Percentiles rank a stretch among this genome's conserved stretches.
Evolutionary conservation across 2,113 vertebrate genomes (phyloP).

Genomic region (Pterocles gutturalis): DNA sequence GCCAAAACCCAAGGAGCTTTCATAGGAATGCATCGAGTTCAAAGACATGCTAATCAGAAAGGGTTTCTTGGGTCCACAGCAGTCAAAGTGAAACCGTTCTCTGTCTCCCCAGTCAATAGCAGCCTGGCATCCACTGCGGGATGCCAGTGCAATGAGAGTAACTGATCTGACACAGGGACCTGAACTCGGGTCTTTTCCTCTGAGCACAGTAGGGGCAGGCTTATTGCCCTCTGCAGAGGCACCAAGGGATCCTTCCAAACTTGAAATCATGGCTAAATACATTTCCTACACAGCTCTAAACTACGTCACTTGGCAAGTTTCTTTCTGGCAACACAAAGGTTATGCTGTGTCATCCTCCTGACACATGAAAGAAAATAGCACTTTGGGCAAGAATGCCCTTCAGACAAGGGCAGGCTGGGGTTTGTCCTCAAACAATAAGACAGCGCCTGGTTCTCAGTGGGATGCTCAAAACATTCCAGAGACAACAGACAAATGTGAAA

Average conservation of each 20-base stretch:
- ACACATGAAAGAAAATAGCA: background rate
- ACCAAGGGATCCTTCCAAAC: background rate
- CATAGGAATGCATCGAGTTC: background rate
- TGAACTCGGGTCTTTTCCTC: accelerated
- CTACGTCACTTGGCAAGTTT: background rate
- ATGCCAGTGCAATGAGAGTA: background rate
- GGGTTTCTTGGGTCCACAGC: background rate
- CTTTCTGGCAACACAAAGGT: background rate
- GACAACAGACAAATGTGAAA: background rate
- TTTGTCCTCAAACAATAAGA: background rate
- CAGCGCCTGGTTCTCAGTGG: background rate
- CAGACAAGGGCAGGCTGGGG: background rate
- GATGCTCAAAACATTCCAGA: background rate
- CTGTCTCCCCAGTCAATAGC: background rate
- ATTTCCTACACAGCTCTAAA: background rate
- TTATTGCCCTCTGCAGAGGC: background rate
- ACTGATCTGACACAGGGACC: no score
- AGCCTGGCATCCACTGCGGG: background rate
- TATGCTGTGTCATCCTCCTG: background rate
- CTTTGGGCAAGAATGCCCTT: background rate
- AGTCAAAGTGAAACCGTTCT: background rate
- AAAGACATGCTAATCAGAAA: background rate
- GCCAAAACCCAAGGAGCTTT: background rate
- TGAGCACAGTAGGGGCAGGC: accelerated
- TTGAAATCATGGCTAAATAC: background rate